A percentile compares a stretch with the other conserved stretches of the same genome.
Evolutionary conservation across 92 coral and sea anemone species (phyloP).

Genomic region (Heliopora coerulea): DNA sequence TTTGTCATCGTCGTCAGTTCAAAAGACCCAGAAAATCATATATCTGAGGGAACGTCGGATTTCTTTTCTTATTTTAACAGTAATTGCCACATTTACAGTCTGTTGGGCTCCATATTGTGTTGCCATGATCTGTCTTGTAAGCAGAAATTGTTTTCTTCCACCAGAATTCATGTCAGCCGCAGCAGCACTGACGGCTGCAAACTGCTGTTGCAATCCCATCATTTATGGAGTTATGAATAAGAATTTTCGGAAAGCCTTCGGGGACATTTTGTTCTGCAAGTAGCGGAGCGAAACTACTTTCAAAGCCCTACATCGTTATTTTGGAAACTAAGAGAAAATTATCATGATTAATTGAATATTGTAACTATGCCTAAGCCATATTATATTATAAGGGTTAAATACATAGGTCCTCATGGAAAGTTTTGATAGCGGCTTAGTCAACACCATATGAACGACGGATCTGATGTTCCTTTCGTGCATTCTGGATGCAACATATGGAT

Average conservation of each 20-base stretch:
- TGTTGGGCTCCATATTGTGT: slow-evolving; percentile 17
- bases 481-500: too few relatives aligned
- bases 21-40: background rate
- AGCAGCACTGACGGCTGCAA: background rate
- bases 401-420: too few relatives aligned
- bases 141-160: background rate
- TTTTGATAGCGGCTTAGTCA: too few relatives aligned
- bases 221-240: slow-evolving; percentile 22
- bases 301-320: too few relatives aligned
- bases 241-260: slow-evolving; percentile 1
- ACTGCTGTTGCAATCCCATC: slow-evolving; percentile 5
- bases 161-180: slow-evolving; percentile 22
- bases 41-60: background rate
- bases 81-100: background rate
- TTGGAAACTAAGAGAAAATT: too few relatives aligned
- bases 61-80: slow-evolving; percentile 6
- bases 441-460: too few relatives aligned
- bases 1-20: too few relatives aligned
- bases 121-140: slow-evolving; percentile 6
- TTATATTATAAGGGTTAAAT: too few relatives aligned
- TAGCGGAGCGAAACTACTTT: too few relatives aligned
- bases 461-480: too few relatives aligned
- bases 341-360: too few relatives aligned
- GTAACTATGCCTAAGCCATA: too few relatives aligned
- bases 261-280: background rate